Evolutionary conservation across 2,888 invertebrate genomes (phyloP), one percentile per base, ranked within the genome.

Genomic region (Cantharis rustica): DNA sequence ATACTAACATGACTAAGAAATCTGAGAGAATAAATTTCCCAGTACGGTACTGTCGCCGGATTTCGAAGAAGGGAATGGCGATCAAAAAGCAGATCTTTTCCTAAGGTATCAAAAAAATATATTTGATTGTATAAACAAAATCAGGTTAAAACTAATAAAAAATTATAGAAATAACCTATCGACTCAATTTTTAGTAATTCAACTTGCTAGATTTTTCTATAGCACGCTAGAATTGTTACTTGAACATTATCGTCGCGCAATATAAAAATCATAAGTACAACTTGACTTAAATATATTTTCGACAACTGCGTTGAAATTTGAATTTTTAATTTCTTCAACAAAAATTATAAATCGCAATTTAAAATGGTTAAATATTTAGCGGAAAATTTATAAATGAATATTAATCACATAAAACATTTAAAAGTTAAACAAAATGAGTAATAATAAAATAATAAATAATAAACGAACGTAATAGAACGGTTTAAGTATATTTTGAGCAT

Each of bases 401-500:
- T 47, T 47, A 47, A 47, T 47, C 47, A 47, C 47, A n/a, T n/a
- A 47, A 47, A 47, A n/a, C n/a, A 47, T n/a, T 47, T 47, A 47
- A 47, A 47, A 47, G 13, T 47, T 47, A 47, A 47, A 47, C 47
- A n/a, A 31, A 31, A 47, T n/a, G 47, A 47, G n/a, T 47, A 47
- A 47, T 47, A 47, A 47, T 47, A 47, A 47, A 47, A 47, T 47
- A 47, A 47, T 47, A 47, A n/a, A 47, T 47, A 47, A 47, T 47
- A 47, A 47, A 47, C 47, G 47, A 47, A 47, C 47, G 47, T 47
- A 47, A 47, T n/a, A 47, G n/a, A 47, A 7, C 47, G 47, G 47
- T 47, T n/a, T 47, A 47, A 47, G 47, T 47, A 63, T 73, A 69
- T 75, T 78, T 79, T 75, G 71, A 63, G 64, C 75, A 75, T 75